These are phyloP conservation scores for Zaprionus lineosus DNA, from an alignment of 2,888 invertebrate species.

Conservation along the genomic window DNA sequence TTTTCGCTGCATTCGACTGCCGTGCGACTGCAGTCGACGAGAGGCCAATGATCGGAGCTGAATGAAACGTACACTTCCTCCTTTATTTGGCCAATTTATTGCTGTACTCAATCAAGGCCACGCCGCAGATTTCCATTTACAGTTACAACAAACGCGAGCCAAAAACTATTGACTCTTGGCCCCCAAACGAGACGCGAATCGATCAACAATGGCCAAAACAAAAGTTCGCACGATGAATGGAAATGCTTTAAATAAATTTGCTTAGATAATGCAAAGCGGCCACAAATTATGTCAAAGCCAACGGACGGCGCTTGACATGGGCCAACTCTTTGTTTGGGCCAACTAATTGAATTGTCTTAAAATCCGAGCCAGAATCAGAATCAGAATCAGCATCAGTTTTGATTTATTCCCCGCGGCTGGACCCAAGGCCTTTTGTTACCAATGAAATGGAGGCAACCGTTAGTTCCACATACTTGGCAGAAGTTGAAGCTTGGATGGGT, in stretches of 20 bases:
- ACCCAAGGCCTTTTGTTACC: slow-evolving; percentile 24
- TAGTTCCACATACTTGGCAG: slow-evolving; percentile 48
- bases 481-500: slow-evolving; percentile 1
- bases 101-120: slow-evolving; percentile 48
- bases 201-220: slow-evolving; percentile 25
- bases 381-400: too few relatives aligned
- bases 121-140: slow-evolving; percentile 63
- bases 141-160: slow-evolving; percentile 47
- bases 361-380: not conserved
- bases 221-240: slow-evolving; percentile 21
- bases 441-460: slow-evolving; percentile 59
- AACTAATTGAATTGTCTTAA: slow-evolving; percentile 48
- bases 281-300: slow-evolving; percentile 49
- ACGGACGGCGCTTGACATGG: slow-evolving; percentile 33
- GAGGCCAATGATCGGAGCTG: not conserved
- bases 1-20: slow-evolving; percentile 6
- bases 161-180: slow-evolving; percentile 22
- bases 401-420: slow-evolving; percentile 32
- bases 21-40: too few relatives aligned
- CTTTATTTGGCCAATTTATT: slow-evolving; percentile 29
- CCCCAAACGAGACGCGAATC: slow-evolving; percentile 18
- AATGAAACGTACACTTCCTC: too few relatives aligned
- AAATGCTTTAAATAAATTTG: slow-evolving; percentile 23
- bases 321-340: slow-evolving; percentile 39
- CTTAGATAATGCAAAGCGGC: slow-evolving; percentile 44